Conservation (phyloP, 2,797 vertebrate genomes). For the Enteromius argenteus region DNA sequence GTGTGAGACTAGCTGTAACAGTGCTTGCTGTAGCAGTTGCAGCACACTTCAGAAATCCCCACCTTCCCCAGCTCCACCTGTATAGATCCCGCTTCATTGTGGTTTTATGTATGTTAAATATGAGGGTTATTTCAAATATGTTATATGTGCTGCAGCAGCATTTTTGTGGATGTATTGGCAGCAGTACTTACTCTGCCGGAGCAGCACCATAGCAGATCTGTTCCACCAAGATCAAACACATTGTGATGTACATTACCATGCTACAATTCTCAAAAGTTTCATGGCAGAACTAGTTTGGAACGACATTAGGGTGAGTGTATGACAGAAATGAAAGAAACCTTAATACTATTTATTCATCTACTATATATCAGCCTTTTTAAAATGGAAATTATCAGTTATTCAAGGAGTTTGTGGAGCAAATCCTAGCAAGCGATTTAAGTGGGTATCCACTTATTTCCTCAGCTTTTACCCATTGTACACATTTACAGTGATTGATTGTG, state of each 20-base stretch:
- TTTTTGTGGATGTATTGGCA: neutral
- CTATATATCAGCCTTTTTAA: constrained; percentile 61
- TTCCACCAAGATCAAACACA: neutral
- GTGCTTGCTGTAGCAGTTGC: neutral
- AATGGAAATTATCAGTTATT: constrained; percentile 74
- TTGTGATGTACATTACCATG: neutral
- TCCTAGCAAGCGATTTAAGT: constrained; percentile 51
- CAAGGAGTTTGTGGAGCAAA: constrained; percentile 56
- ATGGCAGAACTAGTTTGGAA: neutral
- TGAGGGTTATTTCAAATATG: neutral
- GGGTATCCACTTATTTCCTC: constrained; percentile 54
- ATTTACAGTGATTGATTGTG: constrained; percentile 78
- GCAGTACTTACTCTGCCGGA: neutral
- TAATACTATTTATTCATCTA: neutral
- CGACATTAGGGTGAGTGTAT: neutral
- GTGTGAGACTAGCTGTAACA: neutral
- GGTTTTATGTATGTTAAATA: neutral
- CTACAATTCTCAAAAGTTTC: neutral
- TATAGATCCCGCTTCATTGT: neutral
- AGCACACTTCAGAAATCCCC: neutral
- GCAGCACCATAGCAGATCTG: neutral
- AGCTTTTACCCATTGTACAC: constrained; percentile 61
- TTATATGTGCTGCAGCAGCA: neutral
- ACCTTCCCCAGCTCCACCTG: neutral
- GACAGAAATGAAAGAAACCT: neutral